A percentile compares a stretch with the other conserved stretches of the same genome.
phyloP scores from a whole-genome alignment of 2,113 vertebrate genomes.

The Erythrocercus mccallii region DNA sequence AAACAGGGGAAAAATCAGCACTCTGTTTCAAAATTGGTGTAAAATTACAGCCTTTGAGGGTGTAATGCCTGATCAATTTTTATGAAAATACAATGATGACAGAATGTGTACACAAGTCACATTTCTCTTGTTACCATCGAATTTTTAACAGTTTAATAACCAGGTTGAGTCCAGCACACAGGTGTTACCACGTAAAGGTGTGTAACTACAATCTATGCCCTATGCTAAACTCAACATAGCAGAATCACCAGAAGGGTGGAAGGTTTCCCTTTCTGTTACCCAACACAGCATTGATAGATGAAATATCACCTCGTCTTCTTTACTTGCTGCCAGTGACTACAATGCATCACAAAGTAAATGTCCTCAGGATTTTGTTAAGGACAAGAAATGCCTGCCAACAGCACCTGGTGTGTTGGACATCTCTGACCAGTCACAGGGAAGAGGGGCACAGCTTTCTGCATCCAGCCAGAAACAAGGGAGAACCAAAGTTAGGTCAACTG shows the following conservation, averaged over 20 bases:
- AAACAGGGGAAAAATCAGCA: neutral
- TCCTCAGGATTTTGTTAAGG: too few relatives aligned
- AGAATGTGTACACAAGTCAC: rapidly evolving
- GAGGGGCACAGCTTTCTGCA: too few relatives aligned
- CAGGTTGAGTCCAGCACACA: too few relatives aligned
- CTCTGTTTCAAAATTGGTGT: neutral
- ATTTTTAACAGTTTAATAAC: neutral
- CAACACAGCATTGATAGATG: rapidly evolving
- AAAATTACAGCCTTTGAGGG: neutral
- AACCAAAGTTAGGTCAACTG: neutral
- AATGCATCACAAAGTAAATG: neutral
- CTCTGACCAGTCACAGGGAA: neutral
- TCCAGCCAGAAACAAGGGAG: neutral
- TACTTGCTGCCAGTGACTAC: neutral
- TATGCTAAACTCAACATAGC: rapidly evolving
- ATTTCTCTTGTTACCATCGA: neutral
- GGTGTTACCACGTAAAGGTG: neutral
- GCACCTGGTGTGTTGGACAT: too few relatives aligned
- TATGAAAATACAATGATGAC: neutral
- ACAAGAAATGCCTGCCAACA: neutral
- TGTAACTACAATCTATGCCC: rapidly evolving
- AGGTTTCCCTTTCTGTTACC: neutral
- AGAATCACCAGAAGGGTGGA: neutral
- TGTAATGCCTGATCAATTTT: neutral
- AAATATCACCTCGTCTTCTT: rapidly evolving